These are phyloP conservation scores for Diarsia brunnea DNA, from an alignment of 2,888 invertebrate genomes.

Conservation along the genomic window DNA sequence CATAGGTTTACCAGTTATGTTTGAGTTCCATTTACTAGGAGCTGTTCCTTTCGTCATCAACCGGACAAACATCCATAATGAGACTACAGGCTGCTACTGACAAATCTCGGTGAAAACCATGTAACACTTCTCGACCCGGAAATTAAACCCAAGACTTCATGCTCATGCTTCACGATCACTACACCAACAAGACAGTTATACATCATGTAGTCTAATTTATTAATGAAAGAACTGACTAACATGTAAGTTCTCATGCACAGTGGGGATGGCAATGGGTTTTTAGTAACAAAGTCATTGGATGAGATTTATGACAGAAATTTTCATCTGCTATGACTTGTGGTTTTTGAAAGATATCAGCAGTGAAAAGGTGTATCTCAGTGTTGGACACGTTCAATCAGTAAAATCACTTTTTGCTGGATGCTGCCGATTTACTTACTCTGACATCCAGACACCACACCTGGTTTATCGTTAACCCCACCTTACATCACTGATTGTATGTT, in stretches of 20 bases:
- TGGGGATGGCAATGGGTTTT: not conserved
- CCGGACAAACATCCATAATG: too few species aligned
- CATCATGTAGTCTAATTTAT: not conserved
- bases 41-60: not conserved
- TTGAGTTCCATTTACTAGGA: not conserved
- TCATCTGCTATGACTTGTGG: not conserved
- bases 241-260: not conserved
- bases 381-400: too few species aligned
- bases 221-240: not conserved
- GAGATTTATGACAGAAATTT: not conserved
- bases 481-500: constrained; percentile 15
- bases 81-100: too few species aligned
- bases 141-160: not conserved
- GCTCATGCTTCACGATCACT: too few species aligned
- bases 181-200: not conserved
- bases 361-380: not conserved
- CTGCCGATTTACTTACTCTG: not conserved
- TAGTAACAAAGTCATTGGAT: not conserved
- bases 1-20: not conserved
- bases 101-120: too few species aligned
- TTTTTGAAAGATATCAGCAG: not conserved
- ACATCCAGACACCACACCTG: not conserved
- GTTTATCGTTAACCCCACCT: not conserved
- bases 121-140: not conserved
- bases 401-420: not conserved